A percentile compares a stretch with the other conserved stretches of the same genome.
phyloP scores from a whole-genome alignment of 2,888 invertebrate species.

The Nephrocerus scutellatus region DNA sequence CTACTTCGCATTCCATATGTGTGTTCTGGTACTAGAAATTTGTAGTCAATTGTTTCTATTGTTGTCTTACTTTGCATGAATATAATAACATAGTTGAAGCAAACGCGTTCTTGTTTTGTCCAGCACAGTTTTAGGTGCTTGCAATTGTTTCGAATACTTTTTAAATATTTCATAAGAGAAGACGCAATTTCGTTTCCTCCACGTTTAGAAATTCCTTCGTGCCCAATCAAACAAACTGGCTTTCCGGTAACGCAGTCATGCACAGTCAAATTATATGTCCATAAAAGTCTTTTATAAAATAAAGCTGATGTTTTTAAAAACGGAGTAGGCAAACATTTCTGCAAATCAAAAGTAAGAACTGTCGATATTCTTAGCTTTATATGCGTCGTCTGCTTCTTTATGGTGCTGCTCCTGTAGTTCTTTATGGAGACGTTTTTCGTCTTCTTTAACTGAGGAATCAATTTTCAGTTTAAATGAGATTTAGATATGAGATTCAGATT shows the following conservation, averaged over 20 bases:
- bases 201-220: constrained; percentile 20
- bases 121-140: constrained; percentile 17
- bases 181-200: constrained; percentile 22
- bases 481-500: no score
- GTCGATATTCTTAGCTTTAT: no score
- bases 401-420: no score
- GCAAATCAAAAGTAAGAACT: constrained; percentile 22
- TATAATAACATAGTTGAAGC: constrained; percentile 21
- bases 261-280: constrained; percentile 21
- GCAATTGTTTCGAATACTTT: constrained; percentile 15
- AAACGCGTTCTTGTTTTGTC: constrained; percentile 22
- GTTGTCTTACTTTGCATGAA: constrained; percentile 10
- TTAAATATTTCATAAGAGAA: constrained; percentile 12
- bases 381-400: no score
- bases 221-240: constrained; percentile 22
- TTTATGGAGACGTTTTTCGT: constrained; percentile 4
- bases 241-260: constrained; percentile 18
- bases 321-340: constrained; percentile 19
- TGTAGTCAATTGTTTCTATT: constrained; percentile 20
- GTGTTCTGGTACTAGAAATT: constrained; percentile 20
- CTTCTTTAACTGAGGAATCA: no score
- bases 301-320: constrained; percentile 14
- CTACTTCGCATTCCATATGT: constrained; percentile 18
- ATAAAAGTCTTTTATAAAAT: constrained; percentile 21
- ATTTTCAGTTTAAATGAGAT: no score